phyloP scores from a whole-genome alignment of 2,888 invertebrate species.

The Mesorhabditis sp. region DNA sequence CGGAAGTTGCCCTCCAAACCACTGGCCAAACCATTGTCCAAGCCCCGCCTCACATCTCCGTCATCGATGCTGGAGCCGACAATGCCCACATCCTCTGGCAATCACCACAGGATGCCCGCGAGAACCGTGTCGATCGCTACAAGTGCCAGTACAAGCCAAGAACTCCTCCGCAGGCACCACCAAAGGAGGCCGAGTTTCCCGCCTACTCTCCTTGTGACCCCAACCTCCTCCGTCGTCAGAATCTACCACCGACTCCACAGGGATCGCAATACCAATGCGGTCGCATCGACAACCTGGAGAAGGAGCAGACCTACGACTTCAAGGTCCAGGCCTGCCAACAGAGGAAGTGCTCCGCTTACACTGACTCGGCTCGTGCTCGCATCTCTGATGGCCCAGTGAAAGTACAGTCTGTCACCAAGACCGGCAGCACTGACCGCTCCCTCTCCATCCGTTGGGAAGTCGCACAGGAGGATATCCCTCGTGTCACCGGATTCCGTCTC shows the following conservation, averaged over 20 bases:
- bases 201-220: constrained; percentile 49
- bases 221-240: constrained; percentile 46
- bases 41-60: constrained; percentile 29
- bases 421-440: constrained; percentile 43
- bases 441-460: constrained; percentile 53
- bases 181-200: constrained; percentile 48
- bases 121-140: constrained; percentile 54
- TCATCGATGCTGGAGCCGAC: constrained; percentile 49
- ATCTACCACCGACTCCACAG: constrained; percentile 52
- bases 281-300: constrained; percentile 47
- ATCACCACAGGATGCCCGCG: constrained; percentile 42
- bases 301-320: constrained; percentile 55
- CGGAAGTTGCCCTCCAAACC: constrained; percentile 50
- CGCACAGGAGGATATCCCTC: constrained; percentile 43
- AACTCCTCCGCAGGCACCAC: constrained; percentile 16
- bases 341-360: constrained; percentile 26
- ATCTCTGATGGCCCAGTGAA: constrained; percentile 46
- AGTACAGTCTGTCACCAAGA: constrained; percentile 45
- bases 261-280: constrained; percentile 51
- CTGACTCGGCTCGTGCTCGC: constrained; percentile 31
- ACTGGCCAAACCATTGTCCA: constrained; percentile 15
- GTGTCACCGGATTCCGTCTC: constrained; percentile 54
- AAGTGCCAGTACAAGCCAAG: constrained; percentile 51
- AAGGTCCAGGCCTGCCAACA: constrained; percentile 11
- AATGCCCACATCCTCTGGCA: constrained; percentile 57